Conservation (phyloP, 2,113 vertebrate species). For the Bubo bubo region DNA sequence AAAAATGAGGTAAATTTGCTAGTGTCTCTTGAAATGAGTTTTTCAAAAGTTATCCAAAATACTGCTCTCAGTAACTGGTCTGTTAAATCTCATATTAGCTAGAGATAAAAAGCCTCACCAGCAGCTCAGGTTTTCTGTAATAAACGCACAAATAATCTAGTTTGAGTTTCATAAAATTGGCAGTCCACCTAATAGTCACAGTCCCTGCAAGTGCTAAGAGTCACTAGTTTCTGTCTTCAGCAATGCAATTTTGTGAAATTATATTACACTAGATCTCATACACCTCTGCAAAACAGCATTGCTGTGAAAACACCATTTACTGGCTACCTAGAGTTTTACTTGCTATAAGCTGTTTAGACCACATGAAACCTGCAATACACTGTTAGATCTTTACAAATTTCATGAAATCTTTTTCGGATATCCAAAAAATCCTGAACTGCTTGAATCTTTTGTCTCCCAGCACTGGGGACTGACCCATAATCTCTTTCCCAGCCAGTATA, state of each 20-base stretch:
- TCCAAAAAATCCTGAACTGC: constrained; percentile 87
- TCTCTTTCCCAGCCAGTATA: constrained; percentile 94
- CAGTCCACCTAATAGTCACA: not conserved
- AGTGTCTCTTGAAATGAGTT: not conserved
- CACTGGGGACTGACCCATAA: constrained; percentile 86
- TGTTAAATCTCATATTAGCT: not conserved
- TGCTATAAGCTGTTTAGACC: constrained; percentile 80
- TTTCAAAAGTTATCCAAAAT: not conserved
- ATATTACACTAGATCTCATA: not conserved
- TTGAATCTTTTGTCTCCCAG: constrained; percentile 87
- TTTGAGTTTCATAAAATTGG: not conserved
- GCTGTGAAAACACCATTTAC: constrained; percentile 73
- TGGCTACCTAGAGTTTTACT: constrained; percentile 71
- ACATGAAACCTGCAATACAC: constrained; percentile 77
- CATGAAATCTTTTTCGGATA: constrained; percentile 91
- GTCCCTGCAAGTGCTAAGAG: not conserved
- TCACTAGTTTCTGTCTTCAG: not conserved
- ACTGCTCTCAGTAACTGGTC: not conserved
- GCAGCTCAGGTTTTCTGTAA: not conserved
- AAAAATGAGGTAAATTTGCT: not conserved
- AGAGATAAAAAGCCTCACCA: not conserved
- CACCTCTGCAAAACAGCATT: constrained; percentile 28
- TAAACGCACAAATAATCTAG: not conserved
- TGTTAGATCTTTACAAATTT: constrained; percentile 90
- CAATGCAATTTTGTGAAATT: constrained; percentile 40